These are phyloP conservation scores for Acanthopleura granulata DNA, from an alignment of 2,888 invertebrate species.

Conservation along the genomic window DNA sequence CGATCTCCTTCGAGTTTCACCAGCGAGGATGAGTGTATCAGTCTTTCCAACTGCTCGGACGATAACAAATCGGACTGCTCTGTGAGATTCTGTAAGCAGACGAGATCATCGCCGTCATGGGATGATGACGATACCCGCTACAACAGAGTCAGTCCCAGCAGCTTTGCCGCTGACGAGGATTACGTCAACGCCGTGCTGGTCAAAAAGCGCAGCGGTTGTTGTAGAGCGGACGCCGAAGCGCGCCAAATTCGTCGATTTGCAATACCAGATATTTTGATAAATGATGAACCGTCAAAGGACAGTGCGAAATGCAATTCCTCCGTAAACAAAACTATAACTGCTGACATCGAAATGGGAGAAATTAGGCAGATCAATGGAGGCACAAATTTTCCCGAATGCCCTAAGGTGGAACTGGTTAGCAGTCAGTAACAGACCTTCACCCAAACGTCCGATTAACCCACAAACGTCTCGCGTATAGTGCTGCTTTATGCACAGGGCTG, in stretches of 20 bases:
- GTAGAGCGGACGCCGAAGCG: background rate
- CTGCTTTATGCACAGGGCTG: too few species aligned
- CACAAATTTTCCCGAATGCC: background rate
- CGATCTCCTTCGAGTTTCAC: background rate
- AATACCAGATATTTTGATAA: background rate
- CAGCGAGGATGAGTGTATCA: slow-evolving; percentile 1
- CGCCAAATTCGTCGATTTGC: slow-evolving; percentile 1
- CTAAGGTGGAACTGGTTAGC: background rate
- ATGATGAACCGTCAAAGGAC: background rate
- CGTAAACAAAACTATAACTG: background rate
- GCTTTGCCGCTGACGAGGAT: slow-evolving; percentile 31
- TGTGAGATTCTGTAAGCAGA: slow-evolving; percentile 12
- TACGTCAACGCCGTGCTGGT: slow-evolving; percentile 28
- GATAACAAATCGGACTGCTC: slow-evolving; percentile 14
- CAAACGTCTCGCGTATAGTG: too few species aligned
- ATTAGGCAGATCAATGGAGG: background rate
- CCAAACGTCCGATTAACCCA: background rate
- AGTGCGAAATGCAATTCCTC: background rate
- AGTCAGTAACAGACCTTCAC: background rate
- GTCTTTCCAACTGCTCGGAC: slow-evolving; percentile 2
- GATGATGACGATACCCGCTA: background rate
- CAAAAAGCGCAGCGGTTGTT: slow-evolving; percentile 19
- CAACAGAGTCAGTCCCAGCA: slow-evolving; percentile 10
- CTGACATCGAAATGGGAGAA: background rate
- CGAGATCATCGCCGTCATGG: background rate